These are phyloP conservation scores for Formica aserva DNA, from an alignment of 2,888 invertebrate species.

Conservation along the genomic window DNA sequence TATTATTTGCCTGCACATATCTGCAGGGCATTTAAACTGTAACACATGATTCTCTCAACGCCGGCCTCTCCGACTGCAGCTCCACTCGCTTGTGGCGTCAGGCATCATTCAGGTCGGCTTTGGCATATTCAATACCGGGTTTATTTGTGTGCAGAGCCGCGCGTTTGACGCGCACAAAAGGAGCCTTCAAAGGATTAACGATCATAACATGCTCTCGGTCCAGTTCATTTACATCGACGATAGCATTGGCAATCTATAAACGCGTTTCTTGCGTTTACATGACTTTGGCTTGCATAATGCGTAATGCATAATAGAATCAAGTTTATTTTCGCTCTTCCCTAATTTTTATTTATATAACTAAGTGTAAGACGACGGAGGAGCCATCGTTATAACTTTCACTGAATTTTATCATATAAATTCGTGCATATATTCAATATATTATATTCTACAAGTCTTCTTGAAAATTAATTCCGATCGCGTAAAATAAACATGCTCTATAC, in stretches of 20 bases:
- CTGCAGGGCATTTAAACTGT: slow-evolving; percentile 49
- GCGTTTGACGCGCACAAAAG: slow-evolving; percentile 47
- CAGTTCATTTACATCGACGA: slow-evolving; percentile 33
- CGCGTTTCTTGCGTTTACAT: background rate
- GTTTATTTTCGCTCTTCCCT: background rate
- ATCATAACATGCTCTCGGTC: slow-evolving; percentile 24
- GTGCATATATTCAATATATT: background rate
- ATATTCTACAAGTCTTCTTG: background rate
- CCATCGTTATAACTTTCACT: background rate
- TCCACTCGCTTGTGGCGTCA: slow-evolving; percentile 11
- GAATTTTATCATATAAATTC: background rate
- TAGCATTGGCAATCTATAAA: slow-evolving; percentile 13
- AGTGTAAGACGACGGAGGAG: background rate
- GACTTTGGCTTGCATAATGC: slow-evolving; percentile 10
- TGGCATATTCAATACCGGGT: slow-evolving; percentile 43
- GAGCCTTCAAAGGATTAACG: slow-evolving; percentile 40
- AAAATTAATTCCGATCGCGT: background rate
- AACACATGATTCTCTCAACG: slow-evolving; percentile 33
- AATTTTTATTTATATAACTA: background rate
- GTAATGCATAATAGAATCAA: background rate
- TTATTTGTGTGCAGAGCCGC: slow-evolving; percentile 43
- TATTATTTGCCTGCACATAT: slow-evolving; percentile 47
- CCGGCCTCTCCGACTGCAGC: slow-evolving; percentile 7
- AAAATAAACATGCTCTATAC: background rate
- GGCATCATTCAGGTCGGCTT: slow-evolving; percentile 29